Conservation (phyloP, 1,140 invertebrate genomes). For the Camponotus vicinus region DNA sequence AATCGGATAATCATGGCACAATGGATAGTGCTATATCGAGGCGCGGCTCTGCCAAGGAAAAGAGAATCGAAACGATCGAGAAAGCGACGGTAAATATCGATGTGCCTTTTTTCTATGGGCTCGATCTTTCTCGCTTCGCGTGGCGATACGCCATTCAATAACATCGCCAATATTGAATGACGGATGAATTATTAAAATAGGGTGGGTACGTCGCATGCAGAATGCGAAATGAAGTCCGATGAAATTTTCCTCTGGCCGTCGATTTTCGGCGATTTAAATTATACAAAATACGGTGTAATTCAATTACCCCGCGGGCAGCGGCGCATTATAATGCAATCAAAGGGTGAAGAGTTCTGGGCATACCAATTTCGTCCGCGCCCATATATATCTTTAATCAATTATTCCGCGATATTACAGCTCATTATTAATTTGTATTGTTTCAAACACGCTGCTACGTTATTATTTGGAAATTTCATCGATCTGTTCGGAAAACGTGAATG, state of each 20-base stretch:
- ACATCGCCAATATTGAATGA: slow-evolving; percentile 49
- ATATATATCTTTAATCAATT: slow-evolving; percentile 69
- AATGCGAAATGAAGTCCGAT: slow-evolving; percentile 54
- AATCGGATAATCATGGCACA: slow-evolving; percentile 54
- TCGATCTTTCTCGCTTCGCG: neutral
- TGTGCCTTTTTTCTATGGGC: neutral
- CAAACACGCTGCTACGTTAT: slow-evolving; percentile 49
- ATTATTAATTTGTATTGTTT: slow-evolving; percentile 66
- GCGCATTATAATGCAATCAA: slow-evolving; percentile 74
- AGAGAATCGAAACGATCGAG: slow-evolving; percentile 13
- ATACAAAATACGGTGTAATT: slow-evolving; percentile 73
- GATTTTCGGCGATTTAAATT: slow-evolving; percentile 70
- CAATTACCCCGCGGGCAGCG: slow-evolving; percentile 68
- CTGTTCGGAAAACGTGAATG: slow-evolving; percentile 20
- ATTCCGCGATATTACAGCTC: slow-evolving; percentile 53
- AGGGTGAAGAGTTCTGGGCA: slow-evolving; percentile 67
- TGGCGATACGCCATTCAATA: slow-evolving; percentile 30
- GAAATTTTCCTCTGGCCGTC: slow-evolving; percentile 58
- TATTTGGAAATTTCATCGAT: slow-evolving; percentile 61
- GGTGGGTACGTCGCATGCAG: slow-evolving; percentile 24
- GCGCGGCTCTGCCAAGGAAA: neutral
- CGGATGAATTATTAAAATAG: slow-evolving; percentile 59
- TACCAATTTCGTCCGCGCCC: slow-evolving; percentile 63
- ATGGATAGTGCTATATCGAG: neutral
- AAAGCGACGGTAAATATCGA: slow-evolving; percentile 23